Conservation (phyloP, 1,140 invertebrate species). For the Drosophila sucinea region DNA sequence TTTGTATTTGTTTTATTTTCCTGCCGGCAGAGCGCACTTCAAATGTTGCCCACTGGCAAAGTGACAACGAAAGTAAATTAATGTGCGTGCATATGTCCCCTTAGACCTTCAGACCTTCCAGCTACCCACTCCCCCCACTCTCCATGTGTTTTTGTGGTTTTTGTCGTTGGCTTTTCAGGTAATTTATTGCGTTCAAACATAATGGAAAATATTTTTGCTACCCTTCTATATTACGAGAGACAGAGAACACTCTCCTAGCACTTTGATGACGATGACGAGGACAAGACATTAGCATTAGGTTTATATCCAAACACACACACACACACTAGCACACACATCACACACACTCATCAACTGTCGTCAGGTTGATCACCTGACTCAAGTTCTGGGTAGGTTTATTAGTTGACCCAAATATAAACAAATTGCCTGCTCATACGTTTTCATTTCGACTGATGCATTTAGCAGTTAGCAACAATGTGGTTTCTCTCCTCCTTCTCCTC, state of each 20-base stretch:
- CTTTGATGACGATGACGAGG: constrained; percentile 32
- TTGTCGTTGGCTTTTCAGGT: constrained; percentile 76
- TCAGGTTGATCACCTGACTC: constrained; percentile 64
- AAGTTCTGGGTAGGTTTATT: constrained; percentile 36
- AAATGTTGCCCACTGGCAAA: constrained; percentile 80
- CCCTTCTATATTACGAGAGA: constrained; percentile 57
- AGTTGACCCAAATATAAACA: constrained; percentile 71
- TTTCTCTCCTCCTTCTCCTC: neutral
- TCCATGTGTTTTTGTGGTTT: constrained; percentile 55
- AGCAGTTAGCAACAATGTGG: constrained; percentile 18
- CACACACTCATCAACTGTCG: constrained; percentile 64
- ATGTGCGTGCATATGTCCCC: constrained; percentile 72
- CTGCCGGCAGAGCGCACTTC: constrained; percentile 69
- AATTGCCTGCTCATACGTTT: constrained; percentile 71
- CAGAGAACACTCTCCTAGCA: constrained; percentile 3
- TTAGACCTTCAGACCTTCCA: constrained; percentile 7
- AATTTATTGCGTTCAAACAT: constrained; percentile 82
- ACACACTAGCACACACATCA: constrained; percentile 73
- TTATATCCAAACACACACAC: constrained; percentile 77
- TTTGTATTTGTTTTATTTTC: constrained; percentile 79
- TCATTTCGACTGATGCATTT: constrained; percentile 70
- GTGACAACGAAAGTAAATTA: constrained; percentile 82
- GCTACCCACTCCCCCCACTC: constrained; percentile 2
- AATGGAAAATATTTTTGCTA: constrained; percentile 79
- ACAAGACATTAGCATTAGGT: constrained; percentile 77